Evolutionary conservation across 1,140 invertebrate species (phyloP), one percentile per base, ranked within the genome.

Genomic region (Rhopalosiphum padi): DNA sequence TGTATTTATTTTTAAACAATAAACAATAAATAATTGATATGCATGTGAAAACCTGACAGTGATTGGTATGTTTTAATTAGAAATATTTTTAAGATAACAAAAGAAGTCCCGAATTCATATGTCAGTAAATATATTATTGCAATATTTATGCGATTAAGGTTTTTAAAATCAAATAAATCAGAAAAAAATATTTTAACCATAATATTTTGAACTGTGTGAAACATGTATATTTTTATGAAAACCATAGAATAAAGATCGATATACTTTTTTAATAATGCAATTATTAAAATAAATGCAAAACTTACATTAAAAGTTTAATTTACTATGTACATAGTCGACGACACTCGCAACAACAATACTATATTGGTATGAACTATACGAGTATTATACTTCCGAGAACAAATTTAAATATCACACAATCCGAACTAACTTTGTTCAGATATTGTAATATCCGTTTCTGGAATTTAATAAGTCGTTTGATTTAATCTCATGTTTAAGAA

Each of bases 51-150:
- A n/a, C n/a, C 60, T n/a, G 60, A 18, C 60, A 77, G 60, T 77
- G 30, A 77, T 6, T n/a, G 60, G 60, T 77, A 6, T 77, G n/a
- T 77, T 77, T 77, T 77, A 77, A 77, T 77, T 18, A 77, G n/a
- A 77, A 35, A 77, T n/a, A 35, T 77, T 77, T 77, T n/a, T n/a
- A 77, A 68, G 60, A 68, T n/a, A 68, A 68, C 60, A 68, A 68
- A 60, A 68, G 60, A 68, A 77, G 60, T 68, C 30, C 5, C 30
- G 9, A 4, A n/a, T n/a, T 68, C 30, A 6, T 68, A 18, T 51
- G 48, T 51, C 2, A 22, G 55, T 60, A 60, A 3, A 5, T 77
- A 77, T 77, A 35, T n/a, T n/a, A 35, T n/a, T 77, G 30, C 30
- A 77, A 77, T 60, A 60, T 53, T 53, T 53, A 35, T n/a, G 60